These are phyloP conservation scores for Puffinus mauretanicus DNA, from an alignment of 2,113 vertebrate genomes.

Conservation along the genomic window DNA sequence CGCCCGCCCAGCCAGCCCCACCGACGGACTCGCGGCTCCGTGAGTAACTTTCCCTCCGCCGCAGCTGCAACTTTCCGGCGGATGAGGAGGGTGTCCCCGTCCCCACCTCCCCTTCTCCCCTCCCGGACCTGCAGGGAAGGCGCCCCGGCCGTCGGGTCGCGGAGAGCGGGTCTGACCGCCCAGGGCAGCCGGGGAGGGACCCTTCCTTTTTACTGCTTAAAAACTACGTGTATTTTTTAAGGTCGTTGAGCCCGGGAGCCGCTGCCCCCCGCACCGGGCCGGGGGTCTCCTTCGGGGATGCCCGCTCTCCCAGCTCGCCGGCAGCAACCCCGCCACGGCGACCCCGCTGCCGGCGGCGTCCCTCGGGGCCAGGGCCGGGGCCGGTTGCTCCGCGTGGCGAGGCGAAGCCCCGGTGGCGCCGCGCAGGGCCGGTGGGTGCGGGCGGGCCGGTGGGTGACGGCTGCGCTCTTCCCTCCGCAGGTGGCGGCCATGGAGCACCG, in stretches of 20 bases:
- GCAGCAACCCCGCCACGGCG: neutral
- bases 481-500: conserved; percentile 82
- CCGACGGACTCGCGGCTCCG: conserved; percentile 41
- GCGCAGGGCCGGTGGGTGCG: neutral
- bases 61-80: neutral
- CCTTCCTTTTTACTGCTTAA: neutral
- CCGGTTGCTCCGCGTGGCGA: no score
- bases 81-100: neutral
- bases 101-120: neutral
- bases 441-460: neutral
- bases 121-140: neutral
- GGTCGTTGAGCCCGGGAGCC: neutral
- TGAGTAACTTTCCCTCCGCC: conserved; percentile 44
- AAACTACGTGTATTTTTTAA: neutral
- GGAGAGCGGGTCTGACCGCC: neutral
- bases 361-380: neutral
- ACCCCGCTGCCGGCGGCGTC: neutral
- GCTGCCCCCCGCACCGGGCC: neutral
- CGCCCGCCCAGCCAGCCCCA: conserved; percentile 59
- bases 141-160: neutral
- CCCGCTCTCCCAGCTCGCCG: neutral
- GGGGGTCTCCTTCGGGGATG: neutral
- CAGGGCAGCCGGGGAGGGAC: neutral
- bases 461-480: conserved; percentile 40
- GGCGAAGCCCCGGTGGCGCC: no score